Base-by-base conservation (phyloP, 92 coral and sea anemone species). In the Virgularia gustaviana region DNA sequence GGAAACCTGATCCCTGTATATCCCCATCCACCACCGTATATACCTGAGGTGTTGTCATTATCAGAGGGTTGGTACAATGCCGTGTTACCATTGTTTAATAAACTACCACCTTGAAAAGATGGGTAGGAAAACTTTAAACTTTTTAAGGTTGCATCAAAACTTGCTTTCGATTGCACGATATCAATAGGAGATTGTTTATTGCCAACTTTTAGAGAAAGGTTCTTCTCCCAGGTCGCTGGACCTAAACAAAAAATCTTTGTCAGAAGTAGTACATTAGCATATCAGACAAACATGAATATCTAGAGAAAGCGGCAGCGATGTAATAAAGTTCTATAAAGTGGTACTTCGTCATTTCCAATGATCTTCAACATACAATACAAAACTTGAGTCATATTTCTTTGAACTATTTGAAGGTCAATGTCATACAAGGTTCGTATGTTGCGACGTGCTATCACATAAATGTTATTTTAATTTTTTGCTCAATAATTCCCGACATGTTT, bases 161-260 rank as follows among this genome's bases (percentile, higher is more conserved):
- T 45, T 24, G 74, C 87, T 36, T 75, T 70, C 19, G 67, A 49
- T 9, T 77, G 77, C 47, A 74, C 42, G 78, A 90, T 88, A 59
- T 90, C 88, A 34, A 90, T 83, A 2, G 97, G 97, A 30, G 97
- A 90, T 63, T 90, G 97, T 1, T 80, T 42, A 27, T 83, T 58
- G 55, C 97, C 97, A 18, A 81, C 83, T 47, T 83, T 81, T 7
- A 76, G 44, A 0, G 87, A 78, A 44, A 66, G 87, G 18, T 62
- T 56, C 30, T 68, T 83, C 32, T 57, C 63, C 97, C 97, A 90
- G 64, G 75, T 66, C n/a, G 59, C 47, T 12, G 97, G 97, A 36
- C 97, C 97, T 66, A 36, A 41, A 65, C 15, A 23, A 29, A 18
- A 65, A 41, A 65, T 19, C 16, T 55, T 16, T 0, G 55, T 25